Percentiles rank a stretch among this genome's conserved stretches.
These are phyloP conservation scores for Brachyptera putata DNA, from an alignment of 2,888 invertebrate species.

Conservation along the genomic window DNA sequence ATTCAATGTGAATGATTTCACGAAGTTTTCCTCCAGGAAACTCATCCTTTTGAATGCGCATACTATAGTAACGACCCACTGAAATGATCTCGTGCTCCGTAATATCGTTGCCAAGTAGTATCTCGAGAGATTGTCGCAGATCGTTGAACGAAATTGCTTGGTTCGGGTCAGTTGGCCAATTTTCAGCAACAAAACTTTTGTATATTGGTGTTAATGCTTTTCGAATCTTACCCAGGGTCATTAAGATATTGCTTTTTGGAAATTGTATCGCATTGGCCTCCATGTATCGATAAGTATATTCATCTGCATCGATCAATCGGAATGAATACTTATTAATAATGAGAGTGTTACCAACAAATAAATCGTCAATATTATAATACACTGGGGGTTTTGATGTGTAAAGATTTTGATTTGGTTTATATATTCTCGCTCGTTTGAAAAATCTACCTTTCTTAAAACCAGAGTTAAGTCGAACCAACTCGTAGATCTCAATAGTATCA, in stretches of 20 bases:
- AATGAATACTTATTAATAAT: constrained; percentile 76
- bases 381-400: constrained; percentile 67
- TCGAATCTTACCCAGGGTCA: constrained; percentile 70
- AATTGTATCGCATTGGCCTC: constrained; percentile 72
- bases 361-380: constrained; percentile 71
- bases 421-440: constrained; percentile 54
- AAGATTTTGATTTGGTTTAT: constrained; percentile 67
- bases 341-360: constrained; percentile 78
- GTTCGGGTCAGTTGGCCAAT: constrained; percentile 47
- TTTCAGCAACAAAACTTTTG: constrained; percentile 70
- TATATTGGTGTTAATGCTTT: constrained; percentile 64
- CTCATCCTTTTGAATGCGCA: not conserved
- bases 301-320: constrained; percentile 74
- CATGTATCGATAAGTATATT: constrained; percentile 83
- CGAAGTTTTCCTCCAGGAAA: constrained; percentile 19
- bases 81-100: not conserved
- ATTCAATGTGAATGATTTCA: not conserved
- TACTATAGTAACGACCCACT: not conserved
- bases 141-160: not conserved
- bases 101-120: not conserved
- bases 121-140: constrained; percentile 4
- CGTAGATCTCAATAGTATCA: constrained; percentile 79
- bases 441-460: constrained; percentile 46
- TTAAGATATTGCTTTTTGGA: constrained; percentile 64
- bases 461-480: constrained; percentile 67